Evolutionary conservation across 2,888 invertebrate species (phyloP), one percentile per base, ranked within the genome.

Genomic region (Ceratothoa steindachneri): DNA sequence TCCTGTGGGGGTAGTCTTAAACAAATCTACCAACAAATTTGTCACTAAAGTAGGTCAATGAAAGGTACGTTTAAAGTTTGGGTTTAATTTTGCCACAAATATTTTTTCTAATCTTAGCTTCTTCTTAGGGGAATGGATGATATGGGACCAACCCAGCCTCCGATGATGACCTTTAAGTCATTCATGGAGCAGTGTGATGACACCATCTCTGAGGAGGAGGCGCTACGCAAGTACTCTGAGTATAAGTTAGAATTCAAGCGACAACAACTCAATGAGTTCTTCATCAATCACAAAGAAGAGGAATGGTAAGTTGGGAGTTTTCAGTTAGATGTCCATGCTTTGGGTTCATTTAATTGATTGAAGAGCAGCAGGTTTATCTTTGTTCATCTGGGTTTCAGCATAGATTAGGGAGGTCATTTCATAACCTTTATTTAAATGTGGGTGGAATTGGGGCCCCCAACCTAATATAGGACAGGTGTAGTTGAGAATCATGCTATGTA

Each of bases 261-360:
- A 71, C 95, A 96, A 84, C 98, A 98, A 85, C 89, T 98, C 72
- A 96, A 96, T 86, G 97, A 98, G 85, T 99, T 99, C 87, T 99
- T 99, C 87, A 92, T 97, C 82, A 92, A 93, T 65, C 99, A 99
- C 87, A 99, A 99, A 86, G 98, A 99, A 83, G 98, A 99, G 86
- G 99, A 99, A 90, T 99, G 99, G 99, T 98, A 89, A 87, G 92
- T 86, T n/a, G n/a, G n/a, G 28, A 22, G 19, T n/a, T n/a, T 12
- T 24, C 7, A 29, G 4, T 71, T 22, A 12, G 7, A 2, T 15
- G 28, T 2, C 1, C 28, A 30, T 72, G 28, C 29, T 27, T 19
- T 51, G 22, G 12, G 28, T 29, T 3, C 30, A 7, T 9, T n/a
- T 68, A 15, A 19, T 22, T 7, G 12, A 15, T 29, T 66, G 30